Conservation (phyloP, 2,888 invertebrate genomes). For the Cryptocephalus moraei region DNA sequence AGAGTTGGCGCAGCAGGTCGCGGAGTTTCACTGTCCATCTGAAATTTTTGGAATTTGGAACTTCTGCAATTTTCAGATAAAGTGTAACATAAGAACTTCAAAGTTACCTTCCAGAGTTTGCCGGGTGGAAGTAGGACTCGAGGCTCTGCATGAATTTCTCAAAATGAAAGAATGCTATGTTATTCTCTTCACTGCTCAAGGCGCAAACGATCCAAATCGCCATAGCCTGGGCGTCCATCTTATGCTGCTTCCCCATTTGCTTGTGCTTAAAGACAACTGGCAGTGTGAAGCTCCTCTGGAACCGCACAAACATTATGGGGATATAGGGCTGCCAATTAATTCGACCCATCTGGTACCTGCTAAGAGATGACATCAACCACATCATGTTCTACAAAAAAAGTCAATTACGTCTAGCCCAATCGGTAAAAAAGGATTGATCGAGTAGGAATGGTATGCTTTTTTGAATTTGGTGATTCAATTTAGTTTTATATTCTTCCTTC, state of each 20-base stretch:
- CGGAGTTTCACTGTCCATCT: conserved; percentile 63
- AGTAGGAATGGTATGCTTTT: background rate
- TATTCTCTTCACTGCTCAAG: conserved; percentile 57
- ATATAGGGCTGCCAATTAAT: conserved; percentile 83
- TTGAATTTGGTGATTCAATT: too few species aligned
- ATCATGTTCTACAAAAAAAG: conserved; percentile 52
- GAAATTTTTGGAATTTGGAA: too few species aligned
- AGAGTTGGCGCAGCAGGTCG: conserved; percentile 58
- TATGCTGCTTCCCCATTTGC: conserved; percentile 45
- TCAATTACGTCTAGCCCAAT: background rate
- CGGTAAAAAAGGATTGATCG: background rate
- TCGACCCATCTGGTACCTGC: conserved; percentile 65
- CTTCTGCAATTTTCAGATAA: too few species aligned
- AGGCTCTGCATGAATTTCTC: conserved; percentile 71
- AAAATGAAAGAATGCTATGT: conserved; percentile 57
- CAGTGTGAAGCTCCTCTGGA: conserved; percentile 54
- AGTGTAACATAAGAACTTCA: too few species aligned
- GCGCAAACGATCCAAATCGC: conserved; percentile 51
- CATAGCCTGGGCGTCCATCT: conserved; percentile 40
- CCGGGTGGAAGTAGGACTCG: conserved; percentile 83
- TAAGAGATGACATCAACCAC: conserved; percentile 62
- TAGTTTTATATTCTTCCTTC: too few species aligned
- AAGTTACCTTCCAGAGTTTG: conserved; percentile 61
- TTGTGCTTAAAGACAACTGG: conserved; percentile 68
- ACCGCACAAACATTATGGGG: conserved; percentile 57